Percentiles rank a stretch among this genome's conserved stretches.
These are phyloP conservation scores for Drosophila ambigua DNA, from an alignment of 1,140 invertebrate species.

Conservation along the genomic window DNA sequence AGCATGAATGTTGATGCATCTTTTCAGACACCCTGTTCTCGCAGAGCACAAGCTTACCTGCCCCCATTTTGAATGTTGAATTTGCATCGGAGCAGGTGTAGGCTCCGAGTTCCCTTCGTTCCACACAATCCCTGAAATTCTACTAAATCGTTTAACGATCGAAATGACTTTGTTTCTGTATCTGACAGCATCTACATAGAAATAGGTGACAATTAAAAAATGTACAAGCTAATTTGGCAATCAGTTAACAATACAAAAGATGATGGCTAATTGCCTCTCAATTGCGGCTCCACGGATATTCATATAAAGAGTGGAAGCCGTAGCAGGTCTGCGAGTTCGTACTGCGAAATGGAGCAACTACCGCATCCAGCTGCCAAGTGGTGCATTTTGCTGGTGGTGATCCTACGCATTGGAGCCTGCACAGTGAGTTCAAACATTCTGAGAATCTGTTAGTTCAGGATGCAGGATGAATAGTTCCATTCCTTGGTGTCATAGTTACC, in stretches of 20 bases:
- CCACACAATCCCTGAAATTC: no score
- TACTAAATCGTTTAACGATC: no score
- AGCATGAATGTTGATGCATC: no score
- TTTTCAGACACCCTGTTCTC: no score
- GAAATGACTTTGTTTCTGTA: neutral
- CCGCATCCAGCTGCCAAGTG: neutral
- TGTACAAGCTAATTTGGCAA: conserved; percentile 44
- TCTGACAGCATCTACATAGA: conserved; percentile 6
- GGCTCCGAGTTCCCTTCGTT: no score
- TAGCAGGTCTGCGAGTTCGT: neutral
- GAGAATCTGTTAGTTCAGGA: no score
- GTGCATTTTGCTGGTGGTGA: neutral
- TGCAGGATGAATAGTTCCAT: no score
- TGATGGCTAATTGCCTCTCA: conserved; percentile 24
- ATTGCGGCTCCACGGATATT: conserved; percentile 16
- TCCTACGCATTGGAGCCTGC: neutral
- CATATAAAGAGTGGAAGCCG: conserved; percentile 34
- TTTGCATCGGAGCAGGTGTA: no score
- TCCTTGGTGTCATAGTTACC: no score
- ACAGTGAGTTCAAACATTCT: conserved; percentile 1
- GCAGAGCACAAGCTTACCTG: no score
- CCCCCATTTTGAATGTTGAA: no score
- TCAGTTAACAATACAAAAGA: conserved; percentile 50
- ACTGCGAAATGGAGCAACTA: conserved; percentile 8
- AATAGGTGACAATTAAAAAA: conserved; percentile 38